Evolutionary conservation across 2,888 invertebrate genomes (phyloP), one percentile per base, ranked within the genome.

Genomic region (Andricus quercusramuli): DNA sequence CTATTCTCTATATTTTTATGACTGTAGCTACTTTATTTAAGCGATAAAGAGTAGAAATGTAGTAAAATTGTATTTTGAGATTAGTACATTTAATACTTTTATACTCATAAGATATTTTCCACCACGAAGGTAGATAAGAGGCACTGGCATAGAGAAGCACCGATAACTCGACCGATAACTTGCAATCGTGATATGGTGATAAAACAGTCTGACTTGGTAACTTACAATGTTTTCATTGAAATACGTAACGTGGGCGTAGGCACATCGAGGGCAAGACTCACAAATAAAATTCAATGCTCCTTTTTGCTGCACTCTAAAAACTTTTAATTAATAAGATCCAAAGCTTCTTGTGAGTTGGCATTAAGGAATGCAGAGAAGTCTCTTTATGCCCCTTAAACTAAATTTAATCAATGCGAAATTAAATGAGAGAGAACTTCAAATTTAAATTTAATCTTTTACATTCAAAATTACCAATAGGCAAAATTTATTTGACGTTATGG

Each of bases 161-260:
- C 37, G 29, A 77, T 77, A 59, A 65, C 37, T 62, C 59, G 29
- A 77, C 44, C 32, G 25, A 77, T 77, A 62, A 65, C 41, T 64
- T 77, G 29, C 37, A 77, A 64, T 77, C 64, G 37, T 20, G 77
- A 77, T 64, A 20, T 13, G 20, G 20, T 65, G 77, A 77, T 65
- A 44, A 37, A 13, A 32, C n/a, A 56, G 20, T 13, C 74, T 56
- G 13, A 32, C 56, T 56, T 56, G 3, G 74, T 56, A 32, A n/a
- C 51, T 51, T 32, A 70, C 74, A 56, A 74, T 74, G 56, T 74
- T 74, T 74, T 56, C 74, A 56, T 74, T 74, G 56, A 74, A 56
- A 74, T 15, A 62, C 25, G 25, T 67, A 67, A 32, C 47, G 29
- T 47, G 29, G 29, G 17, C 51, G 51, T 70, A 29, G 70, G 32